phyloP scores from a whole-genome alignment of 64 coral and sea anemone genomes.

The Actinia equina region DNA sequence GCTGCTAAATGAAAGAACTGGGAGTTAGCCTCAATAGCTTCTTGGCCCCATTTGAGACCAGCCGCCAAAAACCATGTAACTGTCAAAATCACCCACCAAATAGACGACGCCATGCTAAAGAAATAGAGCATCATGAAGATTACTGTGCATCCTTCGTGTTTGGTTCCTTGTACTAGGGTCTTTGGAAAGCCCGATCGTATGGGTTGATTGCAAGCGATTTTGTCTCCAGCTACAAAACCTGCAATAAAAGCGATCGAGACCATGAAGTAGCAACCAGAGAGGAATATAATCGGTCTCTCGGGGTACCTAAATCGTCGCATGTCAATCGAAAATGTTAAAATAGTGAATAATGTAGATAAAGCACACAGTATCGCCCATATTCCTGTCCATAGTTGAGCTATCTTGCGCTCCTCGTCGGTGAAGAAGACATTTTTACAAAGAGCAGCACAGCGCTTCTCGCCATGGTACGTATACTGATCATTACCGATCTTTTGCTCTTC shows the following conservation, averaged over 20 bases:
- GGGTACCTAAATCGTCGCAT: conserved; percentile 97
- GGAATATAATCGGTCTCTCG: conserved; percentile 94
- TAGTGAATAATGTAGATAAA: conserved; percentile 85
- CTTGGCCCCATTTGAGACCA: conserved; percentile 97
- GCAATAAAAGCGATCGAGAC: conserved; percentile 82
- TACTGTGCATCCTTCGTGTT: conserved; percentile 95
- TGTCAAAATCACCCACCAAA: conserved; percentile 98
- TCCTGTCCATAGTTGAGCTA: conserved; percentile 91
- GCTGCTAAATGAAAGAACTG: conserved; percentile 98
- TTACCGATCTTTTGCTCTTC: conserved; percentile 60
- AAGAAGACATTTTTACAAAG: conserved; percentile 96
- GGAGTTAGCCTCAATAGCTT: conserved; percentile 98
- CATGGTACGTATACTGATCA: conserved; percentile 85
- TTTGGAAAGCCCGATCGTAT: conserved; percentile 17
- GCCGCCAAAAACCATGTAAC: conserved; percentile 97
- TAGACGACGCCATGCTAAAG: conserved; percentile 94
- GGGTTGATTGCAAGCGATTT: conserved; percentile 77
- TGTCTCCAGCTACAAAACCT: conserved; percentile 82
- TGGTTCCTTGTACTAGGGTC: conserved; percentile 88
- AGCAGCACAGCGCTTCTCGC: conserved; percentile 76
- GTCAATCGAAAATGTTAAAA: conserved; percentile 92
- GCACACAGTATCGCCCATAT: conserved; percentile 80
- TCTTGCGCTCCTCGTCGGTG: conserved; percentile 64
- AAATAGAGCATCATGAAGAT: conserved; percentile 98
- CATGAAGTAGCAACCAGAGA: conserved; percentile 98